Conservation (phyloP, 2,888 invertebrate species). For the Caenorhabditis sp. region DNA sequence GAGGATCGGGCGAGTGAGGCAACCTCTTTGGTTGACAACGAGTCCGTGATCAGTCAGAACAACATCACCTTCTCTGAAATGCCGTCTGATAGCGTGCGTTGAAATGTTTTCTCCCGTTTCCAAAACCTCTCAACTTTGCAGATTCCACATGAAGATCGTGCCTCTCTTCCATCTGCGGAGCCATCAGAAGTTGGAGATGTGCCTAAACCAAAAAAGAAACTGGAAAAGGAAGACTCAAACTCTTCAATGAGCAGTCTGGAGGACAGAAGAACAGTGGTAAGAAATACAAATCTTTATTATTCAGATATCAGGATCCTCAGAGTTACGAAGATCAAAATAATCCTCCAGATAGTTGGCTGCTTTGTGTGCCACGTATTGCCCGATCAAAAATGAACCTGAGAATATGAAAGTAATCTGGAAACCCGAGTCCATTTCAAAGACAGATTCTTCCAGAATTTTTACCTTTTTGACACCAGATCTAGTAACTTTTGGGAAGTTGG, state of each 20-base stretch:
- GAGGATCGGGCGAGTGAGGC: constrained; percentile 35
- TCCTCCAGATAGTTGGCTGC: constrained; percentile 40
- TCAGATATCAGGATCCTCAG: constrained; percentile 17
- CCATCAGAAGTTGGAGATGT: constrained; percentile 42
- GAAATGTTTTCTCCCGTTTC: neutral
- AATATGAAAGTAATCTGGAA: constrained; percentile 18
- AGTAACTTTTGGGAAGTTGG: constrained; percentile 8
- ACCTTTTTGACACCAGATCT: constrained; percentile 21
- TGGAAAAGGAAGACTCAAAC: constrained; percentile 37
- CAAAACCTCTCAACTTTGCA: constrained; percentile 8
- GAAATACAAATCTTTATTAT: neutral
- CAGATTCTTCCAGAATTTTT: neutral
- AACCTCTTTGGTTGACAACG: constrained; percentile 17
- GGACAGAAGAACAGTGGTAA: constrained; percentile 39
- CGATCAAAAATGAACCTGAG: constrained; percentile 33
- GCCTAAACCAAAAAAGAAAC: constrained; percentile 16
- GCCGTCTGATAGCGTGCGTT: constrained; percentile 60
- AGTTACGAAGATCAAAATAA: constrained; percentile 25
- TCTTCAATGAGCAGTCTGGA: constrained; percentile 57
- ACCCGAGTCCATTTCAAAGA: no score
- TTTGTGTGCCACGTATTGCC: constrained; percentile 37
- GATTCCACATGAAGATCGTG: constrained; percentile 57
- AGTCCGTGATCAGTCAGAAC: constrained; percentile 36
- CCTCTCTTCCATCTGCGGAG: constrained; percentile 46
- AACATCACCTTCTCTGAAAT: constrained; percentile 49